These are phyloP conservation scores for Ursus arctos DNA, from an alignment of 2,113 vertebrate species.

Conservation along the genomic window DNA sequence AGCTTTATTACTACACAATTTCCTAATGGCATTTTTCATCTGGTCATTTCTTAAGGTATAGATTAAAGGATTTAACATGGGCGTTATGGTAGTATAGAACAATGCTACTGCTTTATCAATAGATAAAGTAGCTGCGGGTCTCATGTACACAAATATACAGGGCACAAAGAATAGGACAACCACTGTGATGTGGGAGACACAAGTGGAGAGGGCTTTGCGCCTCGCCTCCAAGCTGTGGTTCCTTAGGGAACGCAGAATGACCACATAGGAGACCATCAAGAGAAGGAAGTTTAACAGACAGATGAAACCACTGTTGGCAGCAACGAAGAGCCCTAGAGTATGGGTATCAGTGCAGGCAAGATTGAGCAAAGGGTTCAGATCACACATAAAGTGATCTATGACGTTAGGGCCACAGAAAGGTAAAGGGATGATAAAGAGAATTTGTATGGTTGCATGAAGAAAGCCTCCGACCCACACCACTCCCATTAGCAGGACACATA, in stretches of 20 bases:
- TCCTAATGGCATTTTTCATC: conserved; percentile 81
- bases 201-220: conserved; percentile 80
- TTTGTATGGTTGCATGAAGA: conserved; percentile 75
- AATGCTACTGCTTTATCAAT: conserved; percentile 78
- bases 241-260: conserved; percentile 74
- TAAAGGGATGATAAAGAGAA: conserved; percentile 60
- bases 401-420: conserved; percentile 81
- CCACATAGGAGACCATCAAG: conserved; percentile 64
- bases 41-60: conserved; percentile 77
- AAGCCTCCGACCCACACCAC: conserved; percentile 68
- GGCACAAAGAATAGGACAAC: conserved; percentile 81
- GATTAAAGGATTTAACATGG: conserved; percentile 83
- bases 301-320: conserved; percentile 72
- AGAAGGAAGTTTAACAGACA: conserved; percentile 74
- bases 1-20: conserved; percentile 50
- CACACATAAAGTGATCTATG: conserved; percentile 82
- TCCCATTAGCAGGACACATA: background rate
- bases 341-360: conserved; percentile 67
- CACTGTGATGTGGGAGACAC: conserved; percentile 78
- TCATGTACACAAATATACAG: conserved; percentile 73
- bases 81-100: conserved; percentile 81
- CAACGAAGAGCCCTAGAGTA: fast-evolving
- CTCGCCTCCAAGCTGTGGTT: background rate
- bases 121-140: background rate
- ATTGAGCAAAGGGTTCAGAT: conserved; percentile 75